Conservation (phyloP, 2,888 invertebrate species). For the Meteorus cinctellus region DNA sequence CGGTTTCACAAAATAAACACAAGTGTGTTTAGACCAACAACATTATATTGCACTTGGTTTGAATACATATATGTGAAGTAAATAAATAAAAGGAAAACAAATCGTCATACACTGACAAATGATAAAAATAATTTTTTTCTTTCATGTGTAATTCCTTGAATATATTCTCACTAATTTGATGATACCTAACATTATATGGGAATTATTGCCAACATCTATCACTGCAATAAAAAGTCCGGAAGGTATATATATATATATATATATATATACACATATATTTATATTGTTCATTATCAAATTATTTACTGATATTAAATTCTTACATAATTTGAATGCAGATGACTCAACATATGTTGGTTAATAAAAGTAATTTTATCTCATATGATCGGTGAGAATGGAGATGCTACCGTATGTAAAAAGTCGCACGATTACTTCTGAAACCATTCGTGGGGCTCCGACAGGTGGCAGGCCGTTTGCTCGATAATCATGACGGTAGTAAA, state of each 20-base stretch:
- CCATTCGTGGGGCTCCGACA: slow-evolving; percentile 70
- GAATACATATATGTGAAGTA: neutral
- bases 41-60: neutral
- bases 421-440: slow-evolving; percentile 60
- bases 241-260: too few species aligned
- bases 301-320: neutral
- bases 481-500: slow-evolving; percentile 75
- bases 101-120: too few species aligned
- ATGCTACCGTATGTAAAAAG: slow-evolving; percentile 30
- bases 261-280: too few species aligned
- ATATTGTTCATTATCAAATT: neutral
- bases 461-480: slow-evolving; percentile 73
- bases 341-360: neutral
- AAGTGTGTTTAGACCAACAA: slow-evolving; percentile 29
- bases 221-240: too few species aligned
- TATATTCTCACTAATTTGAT: too few species aligned
- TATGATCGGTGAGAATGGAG: slow-evolving; percentile 30
- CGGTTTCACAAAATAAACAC: slow-evolving; percentile 38
- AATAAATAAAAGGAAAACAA: too few species aligned
- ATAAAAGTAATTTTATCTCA: neutral
- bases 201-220: too few species aligned
- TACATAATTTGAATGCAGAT: neutral
- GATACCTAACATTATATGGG: too few species aligned
- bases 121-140: too few species aligned
- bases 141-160: too few species aligned